phyloP scores from a whole-genome alignment of 2,113 vertebrate species.

The Dasyurus viverrinus region DNA sequence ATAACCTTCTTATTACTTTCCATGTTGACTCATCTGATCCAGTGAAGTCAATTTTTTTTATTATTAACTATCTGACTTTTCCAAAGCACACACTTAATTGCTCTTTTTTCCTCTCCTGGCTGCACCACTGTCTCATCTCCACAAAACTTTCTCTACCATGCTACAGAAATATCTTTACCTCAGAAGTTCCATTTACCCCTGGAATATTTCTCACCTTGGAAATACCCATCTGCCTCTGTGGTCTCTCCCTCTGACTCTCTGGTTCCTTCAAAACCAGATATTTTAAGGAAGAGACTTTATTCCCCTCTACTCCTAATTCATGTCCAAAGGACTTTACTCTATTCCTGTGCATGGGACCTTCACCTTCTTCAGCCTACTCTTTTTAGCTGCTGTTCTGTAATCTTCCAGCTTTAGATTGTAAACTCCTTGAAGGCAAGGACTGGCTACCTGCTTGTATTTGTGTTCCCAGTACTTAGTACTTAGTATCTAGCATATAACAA shows the following conservation, averaged over 20 bases:
- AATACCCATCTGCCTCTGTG: background rate
- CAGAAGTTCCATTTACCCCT: background rate
- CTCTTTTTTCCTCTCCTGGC: background rate
- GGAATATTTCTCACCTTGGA: background rate
- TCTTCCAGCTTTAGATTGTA: background rate
- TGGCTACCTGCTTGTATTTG: background rate
- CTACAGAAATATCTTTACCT: background rate
- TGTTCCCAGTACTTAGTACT: too few relatives aligned
- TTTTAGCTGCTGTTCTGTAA: background rate
- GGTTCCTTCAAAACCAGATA: background rate
- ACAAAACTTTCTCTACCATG: background rate
- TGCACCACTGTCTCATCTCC: background rate
- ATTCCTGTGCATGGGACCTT: background rate
- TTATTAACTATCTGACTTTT: background rate
- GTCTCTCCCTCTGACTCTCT: background rate
- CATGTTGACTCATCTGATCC: background rate
- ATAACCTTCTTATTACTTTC: background rate
- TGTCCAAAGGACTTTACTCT: background rate
- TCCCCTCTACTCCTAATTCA: background rate
- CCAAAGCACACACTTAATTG: background rate
- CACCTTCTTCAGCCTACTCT: background rate
- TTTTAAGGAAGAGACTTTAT: background rate
- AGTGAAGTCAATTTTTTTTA: background rate
- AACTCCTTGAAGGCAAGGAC: background rate
- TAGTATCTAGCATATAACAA: too few relatives aligned